Evolutionary conservation across 2,113 vertebrate genomes (phyloP).

Genomic region (Deroptyus accipitrinus): DNA sequence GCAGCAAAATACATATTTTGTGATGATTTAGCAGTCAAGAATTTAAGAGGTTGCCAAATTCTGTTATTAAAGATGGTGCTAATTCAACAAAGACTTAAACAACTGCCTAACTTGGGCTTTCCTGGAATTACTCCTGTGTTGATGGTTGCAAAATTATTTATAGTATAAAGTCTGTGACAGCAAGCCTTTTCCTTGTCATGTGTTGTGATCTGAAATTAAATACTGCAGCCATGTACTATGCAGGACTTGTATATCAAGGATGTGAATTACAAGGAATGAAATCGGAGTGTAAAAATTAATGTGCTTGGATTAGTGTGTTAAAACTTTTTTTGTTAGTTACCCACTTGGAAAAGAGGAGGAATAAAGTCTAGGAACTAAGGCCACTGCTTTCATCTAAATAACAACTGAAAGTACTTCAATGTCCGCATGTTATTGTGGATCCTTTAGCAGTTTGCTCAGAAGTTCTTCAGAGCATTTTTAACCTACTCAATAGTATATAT

Average conservation of each 20-base stretch:
- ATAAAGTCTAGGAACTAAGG: neutral
- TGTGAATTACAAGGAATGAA: neutral
- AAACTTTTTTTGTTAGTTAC: neutral
- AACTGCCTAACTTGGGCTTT: neutral
- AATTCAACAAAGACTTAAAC: neutral
- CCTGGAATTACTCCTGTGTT: neutral
- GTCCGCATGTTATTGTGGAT: rapidly evolving
- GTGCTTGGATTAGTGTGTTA: neutral
- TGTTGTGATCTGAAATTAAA: neutral
- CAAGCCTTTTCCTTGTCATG: neutral
- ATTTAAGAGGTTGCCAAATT: neutral
- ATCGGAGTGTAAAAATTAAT: neutral
- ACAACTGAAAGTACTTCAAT: neutral
- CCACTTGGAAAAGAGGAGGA: neutral
- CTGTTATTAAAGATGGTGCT: neutral
- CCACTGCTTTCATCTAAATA: neutral
- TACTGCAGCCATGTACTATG: neutral
- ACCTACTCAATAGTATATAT: neutral
- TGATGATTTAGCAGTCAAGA: neutral
- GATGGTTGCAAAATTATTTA: neutral
- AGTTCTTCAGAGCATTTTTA: neutral
- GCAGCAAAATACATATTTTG: neutral
- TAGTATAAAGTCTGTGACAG: neutral
- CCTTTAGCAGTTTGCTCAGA: neutral
- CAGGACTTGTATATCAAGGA: neutral